A percentile compares a stretch with the other conserved stretches of the same genome.
These are phyloP conservation scores for Nineta flava DNA, from an alignment of 2,888 invertebrate species.

Conservation along the genomic window DNA sequence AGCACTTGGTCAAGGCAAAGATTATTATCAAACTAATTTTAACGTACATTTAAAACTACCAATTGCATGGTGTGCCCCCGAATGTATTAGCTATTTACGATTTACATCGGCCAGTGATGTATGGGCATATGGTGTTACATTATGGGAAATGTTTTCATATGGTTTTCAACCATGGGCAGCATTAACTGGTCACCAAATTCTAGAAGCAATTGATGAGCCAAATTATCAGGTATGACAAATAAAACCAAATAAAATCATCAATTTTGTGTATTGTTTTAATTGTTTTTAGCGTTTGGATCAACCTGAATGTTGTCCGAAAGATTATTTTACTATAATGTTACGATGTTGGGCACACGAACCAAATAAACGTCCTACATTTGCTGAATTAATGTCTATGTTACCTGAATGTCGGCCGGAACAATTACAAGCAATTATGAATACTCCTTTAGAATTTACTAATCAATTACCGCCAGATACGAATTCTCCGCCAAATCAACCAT, in stretches of 20 bases:
- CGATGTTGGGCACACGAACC: constrained; percentile 96
- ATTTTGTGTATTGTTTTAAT: neutral
- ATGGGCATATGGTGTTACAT: constrained; percentile 95
- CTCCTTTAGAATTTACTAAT: constrained; percentile 1
- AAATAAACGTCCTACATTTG: constrained; percentile 73
- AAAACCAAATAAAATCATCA: neutral
- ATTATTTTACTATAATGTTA: constrained; percentile 82
- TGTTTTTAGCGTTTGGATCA: constrained; percentile 63
- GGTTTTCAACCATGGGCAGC: constrained; percentile 98
- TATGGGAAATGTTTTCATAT: constrained; percentile 99
- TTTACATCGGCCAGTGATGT: constrained; percentile 96
- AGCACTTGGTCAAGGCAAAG: constrained; percentile 92
- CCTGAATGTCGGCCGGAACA: constrained; percentile 84
- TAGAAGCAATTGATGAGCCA: constrained; percentile 90
- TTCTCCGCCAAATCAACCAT: neutral
- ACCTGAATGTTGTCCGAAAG: constrained; percentile 88
- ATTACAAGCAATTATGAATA: constrained; percentile 58
- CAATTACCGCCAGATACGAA: constrained; percentile 23
- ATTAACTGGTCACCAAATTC: constrained; percentile 80
- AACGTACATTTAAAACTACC: constrained; percentile 93
- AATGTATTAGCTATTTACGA: constrained; percentile 87
- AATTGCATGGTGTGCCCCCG: constrained; percentile 98
- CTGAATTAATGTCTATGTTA: constrained; percentile 60
- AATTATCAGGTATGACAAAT: constrained; percentile 47
- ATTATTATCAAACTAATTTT: constrained; percentile 97